phyloP scores from a whole-genome alignment of 92 coral and sea anemone species.

The Siderastrea radians region DNA sequence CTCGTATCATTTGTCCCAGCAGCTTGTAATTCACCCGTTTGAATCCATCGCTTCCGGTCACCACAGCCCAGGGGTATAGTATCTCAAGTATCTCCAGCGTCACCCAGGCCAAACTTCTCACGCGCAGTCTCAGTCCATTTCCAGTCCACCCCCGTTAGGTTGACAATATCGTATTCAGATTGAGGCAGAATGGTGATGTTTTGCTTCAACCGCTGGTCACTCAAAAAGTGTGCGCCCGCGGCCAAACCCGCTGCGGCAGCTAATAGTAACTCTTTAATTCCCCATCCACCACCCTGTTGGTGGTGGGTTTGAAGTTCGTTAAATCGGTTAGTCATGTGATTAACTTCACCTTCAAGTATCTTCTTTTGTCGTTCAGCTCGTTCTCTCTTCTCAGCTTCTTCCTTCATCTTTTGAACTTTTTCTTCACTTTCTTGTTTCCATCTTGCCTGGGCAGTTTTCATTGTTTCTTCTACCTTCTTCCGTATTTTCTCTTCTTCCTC shows the following conservation, averaged over 20 bases:
- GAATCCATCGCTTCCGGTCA: conserved; percentile 31
- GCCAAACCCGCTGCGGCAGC: background rate
- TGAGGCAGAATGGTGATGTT: conserved; percentile 58
- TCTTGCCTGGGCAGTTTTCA: background rate
- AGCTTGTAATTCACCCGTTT: conserved; percentile 42
- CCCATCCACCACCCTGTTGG: background rate
- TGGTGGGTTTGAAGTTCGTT: background rate
- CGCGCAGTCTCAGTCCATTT: conserved; percentile 59
- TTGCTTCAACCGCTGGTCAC: conserved; percentile 59
- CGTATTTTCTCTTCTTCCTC: background rate
- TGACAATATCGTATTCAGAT: conserved; percentile 58
- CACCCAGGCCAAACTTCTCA: conserved; percentile 43
- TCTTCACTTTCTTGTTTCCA: conserved; percentile 4
- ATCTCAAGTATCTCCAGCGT: conserved; percentile 54
- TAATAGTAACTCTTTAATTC: background rate
- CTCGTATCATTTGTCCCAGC: background rate
- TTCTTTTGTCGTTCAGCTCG: conserved; percentile 4
- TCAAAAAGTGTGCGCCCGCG: conserved; percentile 1
- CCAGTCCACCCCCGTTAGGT: conserved; percentile 66
- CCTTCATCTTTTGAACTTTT: conserved; percentile 1
- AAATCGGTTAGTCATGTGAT: background rate
- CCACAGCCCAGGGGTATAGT: conserved; percentile 58
- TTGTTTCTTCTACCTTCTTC: background rate
- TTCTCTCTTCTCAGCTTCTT: conserved; percentile 20
- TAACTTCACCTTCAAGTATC: background rate